Evolutionary conservation across 2,113 vertebrate species (phyloP).

Genomic region (Geococcyx californianus): DNA sequence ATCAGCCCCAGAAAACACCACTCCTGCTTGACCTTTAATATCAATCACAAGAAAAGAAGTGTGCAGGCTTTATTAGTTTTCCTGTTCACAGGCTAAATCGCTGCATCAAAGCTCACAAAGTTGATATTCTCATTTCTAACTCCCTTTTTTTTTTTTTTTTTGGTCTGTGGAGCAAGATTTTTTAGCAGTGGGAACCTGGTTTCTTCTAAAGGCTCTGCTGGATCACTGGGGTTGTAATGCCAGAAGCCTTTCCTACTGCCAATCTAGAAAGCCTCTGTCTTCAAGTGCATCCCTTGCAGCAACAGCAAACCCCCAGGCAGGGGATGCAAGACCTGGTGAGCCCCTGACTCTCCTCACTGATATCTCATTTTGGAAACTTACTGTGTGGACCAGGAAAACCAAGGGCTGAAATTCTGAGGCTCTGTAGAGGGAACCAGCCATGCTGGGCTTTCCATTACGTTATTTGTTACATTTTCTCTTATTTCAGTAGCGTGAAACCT

Average conservation of each 20-base stretch:
- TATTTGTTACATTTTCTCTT: neutral
- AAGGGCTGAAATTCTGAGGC: neutral
- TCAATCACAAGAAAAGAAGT: neutral
- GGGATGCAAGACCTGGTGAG: neutral
- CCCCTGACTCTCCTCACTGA: neutral
- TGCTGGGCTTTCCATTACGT: neutral
- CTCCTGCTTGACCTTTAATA: neutral
- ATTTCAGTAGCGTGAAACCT: constrained; percentile 8
- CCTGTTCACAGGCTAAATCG: neutral
- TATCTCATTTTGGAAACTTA: neutral
- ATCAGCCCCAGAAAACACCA: neutral
- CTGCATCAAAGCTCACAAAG: neutral
- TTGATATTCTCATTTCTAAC: neutral
- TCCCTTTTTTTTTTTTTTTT: neutral
- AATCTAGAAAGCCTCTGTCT: neutral
- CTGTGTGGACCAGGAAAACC: neutral
- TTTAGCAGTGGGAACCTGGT: neutral
- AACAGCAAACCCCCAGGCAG: neutral
- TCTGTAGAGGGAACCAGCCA: neutral
- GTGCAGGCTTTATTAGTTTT: neutral
- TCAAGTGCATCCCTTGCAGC: neutral
- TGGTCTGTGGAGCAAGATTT: fast-evolving
- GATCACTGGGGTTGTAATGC: neutral
- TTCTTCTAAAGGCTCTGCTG: neutral
- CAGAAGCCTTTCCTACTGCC: neutral